Evolutionary conservation across 2,797 vertebrate species (phyloP), one percentile per base, ranked within the genome.

Genomic region (Cetoscarus ocellatus): DNA sequence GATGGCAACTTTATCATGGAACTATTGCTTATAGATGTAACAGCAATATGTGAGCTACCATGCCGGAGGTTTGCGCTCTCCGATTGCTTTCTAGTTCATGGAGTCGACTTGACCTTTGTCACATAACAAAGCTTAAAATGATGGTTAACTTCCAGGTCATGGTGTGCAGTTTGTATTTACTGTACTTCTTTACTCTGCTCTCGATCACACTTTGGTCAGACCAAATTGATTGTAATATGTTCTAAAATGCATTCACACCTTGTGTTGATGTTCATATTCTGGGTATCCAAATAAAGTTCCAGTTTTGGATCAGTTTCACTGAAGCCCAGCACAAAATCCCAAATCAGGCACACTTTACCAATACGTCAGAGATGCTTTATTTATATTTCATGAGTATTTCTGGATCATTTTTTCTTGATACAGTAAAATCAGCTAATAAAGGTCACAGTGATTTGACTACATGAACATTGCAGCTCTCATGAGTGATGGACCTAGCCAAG

Each of bases 401-500:
- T 11, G 0, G 36, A 36, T 56, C 38, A 19, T 51, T 47, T 51
- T 43, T 43, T 27, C 39, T 56, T 56, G 44, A 45, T 40, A 45
- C 35, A 51, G 11, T 36, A 3, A 60, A 19, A 59, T 17, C 3
- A 47, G 40, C 10, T 14, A 5, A 39, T 36, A 19, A 17, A 27
- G 44, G 40, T 51, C n/a, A 47, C 47, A 56, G 44, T 12, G 12
- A 48, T 34, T 19, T 43, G 44, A 8, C 45, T 27, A 42, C 42
- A 27, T 51, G 17, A 9, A 61, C 27, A 7, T 39, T 47, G 19
- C 44, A n/a, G 48, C 15, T 40, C 6, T 35, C 48, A 10, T 50
- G 9, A 43, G 39, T 18, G 56, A 59, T 53, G 35, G 59, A 44
- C 10, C 18, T 47, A 45, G 35, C 60, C 44, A 35, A 47, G 44